Percentiles rank a stretch among this genome's conserved stretches.
Evolutionary conservation across 2,113 vertebrate genomes (phyloP).

Genomic region (Sisor rabdophorus): DNA sequence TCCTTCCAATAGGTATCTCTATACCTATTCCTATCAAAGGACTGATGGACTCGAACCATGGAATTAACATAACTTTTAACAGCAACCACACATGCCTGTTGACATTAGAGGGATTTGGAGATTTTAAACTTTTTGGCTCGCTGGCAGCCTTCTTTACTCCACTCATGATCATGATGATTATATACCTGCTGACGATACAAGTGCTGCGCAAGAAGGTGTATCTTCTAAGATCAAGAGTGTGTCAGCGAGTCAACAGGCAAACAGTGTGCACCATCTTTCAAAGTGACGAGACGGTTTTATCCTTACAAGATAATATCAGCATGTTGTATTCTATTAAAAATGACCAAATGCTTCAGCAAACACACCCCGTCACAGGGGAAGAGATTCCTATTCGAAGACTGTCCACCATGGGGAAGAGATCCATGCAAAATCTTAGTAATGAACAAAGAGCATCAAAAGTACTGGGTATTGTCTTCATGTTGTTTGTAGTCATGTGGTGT

Average conservation of each 20-base stretch:
- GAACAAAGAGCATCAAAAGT: conserved; percentile 96
- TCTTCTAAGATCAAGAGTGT: conserved; percentile 78
- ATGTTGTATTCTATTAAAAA: conserved; percentile 70
- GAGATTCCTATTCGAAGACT: conserved; percentile 72
- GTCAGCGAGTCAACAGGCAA: conserved; percentile 74
- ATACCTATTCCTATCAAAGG: conserved; percentile 89
- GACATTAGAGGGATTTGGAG: conserved; percentile 75
- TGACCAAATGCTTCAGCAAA: conserved; percentile 55
- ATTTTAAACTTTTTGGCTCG: conserved; percentile 92
- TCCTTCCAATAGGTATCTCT: conserved; percentile 83
- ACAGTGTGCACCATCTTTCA: conserved; percentile 83
- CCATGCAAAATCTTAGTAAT: conserved; percentile 88
- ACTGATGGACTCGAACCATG: conserved; percentile 65
- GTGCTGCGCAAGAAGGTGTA: conserved; percentile 87
- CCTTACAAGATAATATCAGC: conserved; percentile 73
- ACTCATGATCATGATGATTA: conserved; percentile 92
- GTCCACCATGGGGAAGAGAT: conserved; percentile 85
- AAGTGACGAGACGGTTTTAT: conserved; percentile 64
- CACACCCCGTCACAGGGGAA: conserved; percentile 45
- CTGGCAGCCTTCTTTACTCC: conserved; percentile 89
- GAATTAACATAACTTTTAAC: conserved; percentile 70
- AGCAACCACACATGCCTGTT: conserved; percentile 81
- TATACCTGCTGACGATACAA: conserved; percentile 89
- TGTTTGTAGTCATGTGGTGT: conserved; percentile 98
- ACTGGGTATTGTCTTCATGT: conserved; percentile 90